Conservation (phyloP, 2,888 invertebrate genomes). For the Leptopilina myrica region DNA sequence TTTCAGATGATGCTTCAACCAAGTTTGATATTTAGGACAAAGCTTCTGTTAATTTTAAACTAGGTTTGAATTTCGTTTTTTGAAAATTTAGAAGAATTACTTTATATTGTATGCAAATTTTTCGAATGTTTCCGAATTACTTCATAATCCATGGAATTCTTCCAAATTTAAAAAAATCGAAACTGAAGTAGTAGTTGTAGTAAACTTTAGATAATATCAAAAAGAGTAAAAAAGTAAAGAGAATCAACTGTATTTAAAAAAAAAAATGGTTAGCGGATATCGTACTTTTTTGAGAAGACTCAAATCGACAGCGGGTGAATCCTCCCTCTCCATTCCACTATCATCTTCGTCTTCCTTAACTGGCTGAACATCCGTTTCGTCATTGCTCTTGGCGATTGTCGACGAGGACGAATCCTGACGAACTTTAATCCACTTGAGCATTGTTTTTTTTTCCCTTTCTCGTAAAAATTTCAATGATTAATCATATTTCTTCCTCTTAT, state of each 20-base stretch:
- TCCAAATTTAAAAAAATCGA: too few relatives aligned
- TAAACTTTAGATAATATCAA: too few relatives aligned
- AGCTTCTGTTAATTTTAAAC: not conserved
- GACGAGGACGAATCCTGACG: constrained; percentile 67
- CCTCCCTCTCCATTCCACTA: constrained; percentile 73
- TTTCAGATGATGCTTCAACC: constrained; percentile 22
- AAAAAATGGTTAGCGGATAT: constrained; percentile 7
- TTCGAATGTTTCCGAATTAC: too few relatives aligned
- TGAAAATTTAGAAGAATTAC: too few relatives aligned
- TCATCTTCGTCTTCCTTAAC: constrained; percentile 69
- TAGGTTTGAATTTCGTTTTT: not conserved
- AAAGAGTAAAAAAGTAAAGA: too few relatives aligned
- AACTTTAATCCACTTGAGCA: constrained; percentile 76
- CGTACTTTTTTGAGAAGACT: constrained; percentile 73
- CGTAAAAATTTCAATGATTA: not conserved
- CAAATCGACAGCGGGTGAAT: constrained; percentile 69
- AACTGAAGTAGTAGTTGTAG: too few relatives aligned
- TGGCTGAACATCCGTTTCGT: constrained; percentile 47
- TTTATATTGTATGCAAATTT: too few relatives aligned
- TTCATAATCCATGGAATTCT: too few relatives aligned
- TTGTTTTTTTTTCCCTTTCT: constrained; percentile 57
- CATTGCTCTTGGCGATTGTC: constrained; percentile 40
- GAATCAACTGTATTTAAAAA: not conserved
- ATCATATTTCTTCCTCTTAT: not conserved
- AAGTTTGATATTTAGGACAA: not conserved